phyloP scores from a whole-genome alignment of 1,140 invertebrate genomes.

The Homalodisca vitripennis region DNA sequence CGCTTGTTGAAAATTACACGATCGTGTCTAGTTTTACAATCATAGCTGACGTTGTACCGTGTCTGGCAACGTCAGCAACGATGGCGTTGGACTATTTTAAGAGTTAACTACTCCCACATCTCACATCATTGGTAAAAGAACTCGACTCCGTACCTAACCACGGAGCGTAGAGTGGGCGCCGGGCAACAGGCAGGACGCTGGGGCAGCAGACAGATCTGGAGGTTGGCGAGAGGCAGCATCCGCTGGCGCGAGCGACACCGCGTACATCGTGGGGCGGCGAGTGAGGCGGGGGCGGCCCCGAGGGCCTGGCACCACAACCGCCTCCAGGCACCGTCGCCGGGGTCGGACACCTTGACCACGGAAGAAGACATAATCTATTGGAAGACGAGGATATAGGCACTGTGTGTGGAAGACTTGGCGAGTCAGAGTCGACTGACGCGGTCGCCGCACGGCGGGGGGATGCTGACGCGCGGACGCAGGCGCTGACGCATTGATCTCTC shows the following conservation, averaged over 20 bases:
- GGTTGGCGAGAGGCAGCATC: conserved; percentile 47
- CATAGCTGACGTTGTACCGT: no score
- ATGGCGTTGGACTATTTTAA: no score
- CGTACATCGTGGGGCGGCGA: conserved; percentile 39
- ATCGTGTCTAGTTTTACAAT: no score
- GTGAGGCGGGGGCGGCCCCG: conserved; percentile 24
- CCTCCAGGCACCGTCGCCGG: not conserved
- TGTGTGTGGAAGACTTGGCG: conserved; percentile 16
- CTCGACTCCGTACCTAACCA: conserved; percentile 67
- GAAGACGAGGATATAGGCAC: conserved; percentile 19
- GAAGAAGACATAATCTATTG: not conserved
- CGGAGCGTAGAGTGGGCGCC: conserved; percentile 51
- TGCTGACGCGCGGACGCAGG: not conserved
- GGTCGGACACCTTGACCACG: no score
- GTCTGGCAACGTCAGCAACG: no score
- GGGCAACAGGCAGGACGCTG: not conserved
- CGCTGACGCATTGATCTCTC: not conserved
- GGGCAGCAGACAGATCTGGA: conserved; percentile 53
- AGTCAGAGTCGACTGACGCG: not conserved
- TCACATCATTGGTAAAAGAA: no score
- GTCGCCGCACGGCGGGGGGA: not conserved
- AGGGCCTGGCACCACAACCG: conserved; percentile 20
- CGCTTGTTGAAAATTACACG: no score
- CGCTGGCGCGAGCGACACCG: conserved; percentile 47
- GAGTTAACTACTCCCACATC: no score